Evolutionary conservation across 2,113 vertebrate species (phyloP).

Genomic region (Dendrocopos noguchii): DNA sequence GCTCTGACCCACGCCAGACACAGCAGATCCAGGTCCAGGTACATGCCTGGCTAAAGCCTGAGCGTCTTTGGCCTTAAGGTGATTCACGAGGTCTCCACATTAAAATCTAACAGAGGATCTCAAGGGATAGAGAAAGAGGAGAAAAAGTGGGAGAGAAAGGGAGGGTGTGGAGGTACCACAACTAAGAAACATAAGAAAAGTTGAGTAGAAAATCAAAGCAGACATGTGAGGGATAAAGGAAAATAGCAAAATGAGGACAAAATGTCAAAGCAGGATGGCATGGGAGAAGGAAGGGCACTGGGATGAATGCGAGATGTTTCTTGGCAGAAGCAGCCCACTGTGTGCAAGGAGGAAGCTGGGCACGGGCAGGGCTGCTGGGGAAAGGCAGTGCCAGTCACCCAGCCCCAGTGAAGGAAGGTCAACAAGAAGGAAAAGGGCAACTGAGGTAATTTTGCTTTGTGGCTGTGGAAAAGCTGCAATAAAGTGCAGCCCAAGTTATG

Average conservation of each 20-base stretch:
- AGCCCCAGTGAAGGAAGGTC: not conserved
- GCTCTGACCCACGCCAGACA: not conserved
- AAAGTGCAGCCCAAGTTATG: not conserved
- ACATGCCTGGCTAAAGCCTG: not conserved
- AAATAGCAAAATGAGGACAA: not conserved
- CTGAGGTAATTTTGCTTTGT: not conserved
- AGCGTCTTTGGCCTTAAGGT: not conserved
- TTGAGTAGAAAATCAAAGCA: not conserved
- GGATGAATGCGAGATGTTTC: not conserved
- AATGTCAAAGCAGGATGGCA: not conserved
- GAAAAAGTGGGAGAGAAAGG: not conserved
- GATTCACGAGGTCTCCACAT: not conserved
- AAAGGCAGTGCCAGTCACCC: conserved; percentile 10
- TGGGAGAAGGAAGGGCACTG: not conserved
- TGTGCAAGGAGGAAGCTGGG: fast-evolving
- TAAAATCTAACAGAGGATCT: not conserved
- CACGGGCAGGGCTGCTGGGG: not conserved
- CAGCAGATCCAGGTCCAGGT: not conserved
- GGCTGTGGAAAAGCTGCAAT: not conserved
- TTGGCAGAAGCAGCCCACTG: not conserved
- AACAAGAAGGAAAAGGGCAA: not conserved
- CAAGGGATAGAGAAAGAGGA: not conserved
- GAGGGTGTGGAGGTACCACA: fast-evolving
- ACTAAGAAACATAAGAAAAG: not conserved
- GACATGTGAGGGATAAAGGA: not conserved